A percentile compares a stretch with the other conserved stretches of the same genome.
phyloP scores from a whole-genome alignment of 2,797 vertebrate genomes.

The Characodon lateralis region DNA sequence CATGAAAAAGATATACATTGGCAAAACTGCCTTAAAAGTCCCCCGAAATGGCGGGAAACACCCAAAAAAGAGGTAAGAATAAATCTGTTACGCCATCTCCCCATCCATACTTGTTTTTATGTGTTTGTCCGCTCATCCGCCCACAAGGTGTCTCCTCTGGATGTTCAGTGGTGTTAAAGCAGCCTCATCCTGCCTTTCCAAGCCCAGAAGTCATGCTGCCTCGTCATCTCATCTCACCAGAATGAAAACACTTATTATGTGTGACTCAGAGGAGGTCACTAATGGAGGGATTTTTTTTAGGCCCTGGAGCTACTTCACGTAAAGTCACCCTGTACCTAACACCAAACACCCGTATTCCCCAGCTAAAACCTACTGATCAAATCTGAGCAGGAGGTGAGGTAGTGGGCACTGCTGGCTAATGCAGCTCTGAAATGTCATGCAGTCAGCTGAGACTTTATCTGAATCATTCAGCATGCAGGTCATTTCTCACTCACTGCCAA shows the following conservation, averaged over 20 bases:
- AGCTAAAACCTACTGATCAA: conserved; percentile 51
- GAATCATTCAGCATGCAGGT: conserved; percentile 46
- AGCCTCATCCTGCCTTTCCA: conserved; percentile 49
- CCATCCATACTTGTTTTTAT: conserved; percentile 59
- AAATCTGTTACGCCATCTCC: conserved; percentile 34
- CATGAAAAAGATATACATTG: conserved; percentile 88
- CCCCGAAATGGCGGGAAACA: conserved; percentile 83
- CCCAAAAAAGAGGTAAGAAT: conserved; percentile 84
- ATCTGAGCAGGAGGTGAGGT: conserved; percentile 37
- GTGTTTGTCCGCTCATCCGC: conserved; percentile 67
- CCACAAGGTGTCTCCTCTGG: conserved; percentile 64
- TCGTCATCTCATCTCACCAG: conserved; percentile 66
- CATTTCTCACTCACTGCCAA: conserved; percentile 23
- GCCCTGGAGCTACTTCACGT: conserved; percentile 64
- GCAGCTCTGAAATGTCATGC: conserved; percentile 51
- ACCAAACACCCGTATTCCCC: conserved; percentile 69
- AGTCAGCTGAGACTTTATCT: conserved; percentile 51
- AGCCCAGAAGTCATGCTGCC: conserved; percentile 62
- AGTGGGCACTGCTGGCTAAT: conserved; percentile 48
- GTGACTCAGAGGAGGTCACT: conserved; percentile 72
- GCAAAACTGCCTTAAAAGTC: conserved; percentile 85
- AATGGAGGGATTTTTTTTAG: conserved; percentile 61
- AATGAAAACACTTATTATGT: conserved; percentile 73
- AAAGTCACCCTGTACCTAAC: conserved; percentile 60
- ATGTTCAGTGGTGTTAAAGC: conserved; percentile 46